A percentile compares a stretch with the other conserved stretches of the same genome.
Conservation (phyloP, 2,797 vertebrate species). For the Mormyrus proboscirostris region DNA sequence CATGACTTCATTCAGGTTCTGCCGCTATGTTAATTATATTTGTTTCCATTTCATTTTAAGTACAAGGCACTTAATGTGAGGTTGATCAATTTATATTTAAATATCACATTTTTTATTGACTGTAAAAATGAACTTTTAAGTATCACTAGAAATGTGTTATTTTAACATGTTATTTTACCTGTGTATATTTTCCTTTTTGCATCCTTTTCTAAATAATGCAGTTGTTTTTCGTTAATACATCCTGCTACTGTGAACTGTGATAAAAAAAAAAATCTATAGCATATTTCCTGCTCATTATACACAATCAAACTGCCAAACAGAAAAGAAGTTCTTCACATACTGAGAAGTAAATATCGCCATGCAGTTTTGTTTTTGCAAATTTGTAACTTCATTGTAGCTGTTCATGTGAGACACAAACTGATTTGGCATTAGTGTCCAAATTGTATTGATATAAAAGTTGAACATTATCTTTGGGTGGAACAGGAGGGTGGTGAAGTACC, state of each 20-base stretch:
- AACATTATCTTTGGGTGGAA: slow-evolving; percentile 44
- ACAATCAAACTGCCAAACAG: not conserved
- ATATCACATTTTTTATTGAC: not conserved
- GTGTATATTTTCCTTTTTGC: not conserved
- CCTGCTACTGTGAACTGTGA: not conserved
- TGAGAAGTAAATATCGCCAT: not conserved
- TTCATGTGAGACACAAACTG: not conserved
- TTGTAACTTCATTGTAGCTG: not conserved
- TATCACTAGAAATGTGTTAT: not conserved
- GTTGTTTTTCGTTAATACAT: not conserved
- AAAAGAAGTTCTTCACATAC: not conserved
- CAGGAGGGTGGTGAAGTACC: slow-evolving; percentile 37
- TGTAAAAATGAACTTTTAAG: not conserved
- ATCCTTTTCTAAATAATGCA: not conserved
- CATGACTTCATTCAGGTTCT: slow-evolving; percentile 89
- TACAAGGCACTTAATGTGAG: not conserved
- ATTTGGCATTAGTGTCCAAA: not conserved
- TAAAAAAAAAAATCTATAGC: not conserved
- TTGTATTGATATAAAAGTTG: slow-evolving; percentile 13
- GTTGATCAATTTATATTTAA: not conserved
- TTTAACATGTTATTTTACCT: not conserved
- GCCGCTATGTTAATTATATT: slow-evolving; percentile 50
- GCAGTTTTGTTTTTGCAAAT: not conserved
- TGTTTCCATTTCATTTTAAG: not conserved
- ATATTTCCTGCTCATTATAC: not conserved